Conservation (phyloP, 1,140 invertebrate genomes). For the Cataglyphis hispanica region DNA sequence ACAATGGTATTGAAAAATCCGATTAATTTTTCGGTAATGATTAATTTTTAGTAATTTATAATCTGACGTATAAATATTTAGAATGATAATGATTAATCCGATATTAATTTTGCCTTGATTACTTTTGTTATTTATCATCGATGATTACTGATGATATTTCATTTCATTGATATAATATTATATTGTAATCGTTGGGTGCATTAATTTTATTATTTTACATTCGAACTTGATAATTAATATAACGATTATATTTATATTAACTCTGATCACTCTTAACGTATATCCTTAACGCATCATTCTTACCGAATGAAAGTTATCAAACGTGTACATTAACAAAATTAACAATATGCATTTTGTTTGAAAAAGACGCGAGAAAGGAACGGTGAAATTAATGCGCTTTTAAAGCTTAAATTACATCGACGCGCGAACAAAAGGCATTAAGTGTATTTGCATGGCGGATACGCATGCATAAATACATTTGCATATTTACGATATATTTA, state of each 20-base stretch:
- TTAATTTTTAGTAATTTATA: not conserved
- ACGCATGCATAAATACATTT: conserved; percentile 48
- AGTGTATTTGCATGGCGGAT: conserved; percentile 40
- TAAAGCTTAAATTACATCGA: conserved; percentile 43
- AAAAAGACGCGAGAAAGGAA: not conserved
- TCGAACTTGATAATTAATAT: not conserved
- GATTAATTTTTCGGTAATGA: not conserved
- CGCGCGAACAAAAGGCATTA: conserved; percentile 51
- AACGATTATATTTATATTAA: not conserved
- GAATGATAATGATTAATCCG: not conserved
- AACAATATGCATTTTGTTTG: not conserved
- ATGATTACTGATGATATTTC: not conserved
- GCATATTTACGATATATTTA: conserved; percentile 58
- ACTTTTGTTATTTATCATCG: not conserved
- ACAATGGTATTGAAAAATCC: not conserved
- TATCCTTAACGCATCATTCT: not conserved
- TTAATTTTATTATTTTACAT: not conserved
- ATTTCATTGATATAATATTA: too few species aligned
- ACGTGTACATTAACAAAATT: not conserved
- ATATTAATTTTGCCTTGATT: not conserved
- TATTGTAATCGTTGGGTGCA: not conserved
- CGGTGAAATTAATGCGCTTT: conserved; percentile 40
- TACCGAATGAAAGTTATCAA: not conserved
- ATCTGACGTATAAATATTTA: not conserved
- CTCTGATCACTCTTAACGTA: not conserved